Evolutionary conservation across 2,888 invertebrate genomes (phyloP), one percentile per base, ranked within the genome.

Genomic region (Aphidius colemani): DNA sequence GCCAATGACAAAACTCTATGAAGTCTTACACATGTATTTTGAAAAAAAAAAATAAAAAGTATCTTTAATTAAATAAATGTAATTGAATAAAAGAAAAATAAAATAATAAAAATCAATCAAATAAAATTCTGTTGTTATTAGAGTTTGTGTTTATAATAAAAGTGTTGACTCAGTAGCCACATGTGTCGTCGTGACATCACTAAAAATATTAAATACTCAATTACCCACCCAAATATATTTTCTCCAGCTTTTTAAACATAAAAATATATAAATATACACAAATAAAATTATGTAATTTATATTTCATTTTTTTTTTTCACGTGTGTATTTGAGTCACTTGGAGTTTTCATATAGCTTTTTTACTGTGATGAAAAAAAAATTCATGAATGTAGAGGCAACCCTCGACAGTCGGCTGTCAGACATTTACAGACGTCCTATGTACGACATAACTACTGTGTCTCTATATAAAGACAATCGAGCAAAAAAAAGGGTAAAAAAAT

Each of bases 161-260:
- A 7, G 2, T 70, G 71, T 71, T 71, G 69, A 70, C 69, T 70
- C 69, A 71, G 69, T 30, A 30, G 30, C 30, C 5, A 48, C 30
- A 30, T 30, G 30, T 30, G 68, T 69, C 61, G 68, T 65, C 67
- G 68, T 67, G 65, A 67, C 69, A 70, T 70, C 66, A 63, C 62
- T 66, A 67, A 39, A 13, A 39, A 41, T 30, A 46, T 63, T 48
- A 11, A 7, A 63, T 65, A 69, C 65, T 69, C 71, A 70, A 71
- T 71, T 71, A 71, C 70, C 69, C 5, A 2, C 70, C 65, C 65
- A 69, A 63, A 70, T 70, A 71, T 71, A 71, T 71, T 70, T 70
- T 70, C 67, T 66, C 67, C 68, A 67, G 68, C 69, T 71, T 71
- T 69, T 67, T 56, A 44, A 18, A 44, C 18, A 44, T 30, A 43